These are phyloP conservation scores for Meloe dianella DNA, from an alignment of 2,888 invertebrate species.

Conservation along the genomic window DNA sequence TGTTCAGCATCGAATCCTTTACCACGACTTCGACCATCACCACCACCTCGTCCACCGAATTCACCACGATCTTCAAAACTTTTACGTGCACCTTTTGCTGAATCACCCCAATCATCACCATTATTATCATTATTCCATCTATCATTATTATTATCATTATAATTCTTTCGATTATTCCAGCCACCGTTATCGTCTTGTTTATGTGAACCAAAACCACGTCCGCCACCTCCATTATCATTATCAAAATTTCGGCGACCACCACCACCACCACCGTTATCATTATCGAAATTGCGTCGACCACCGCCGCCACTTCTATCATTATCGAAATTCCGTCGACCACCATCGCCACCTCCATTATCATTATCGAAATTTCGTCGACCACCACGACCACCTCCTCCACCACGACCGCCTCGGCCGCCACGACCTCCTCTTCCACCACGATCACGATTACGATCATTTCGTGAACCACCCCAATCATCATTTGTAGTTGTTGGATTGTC, in stretches of 20 bases:
- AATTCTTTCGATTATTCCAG: too few species aligned
- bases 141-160: too few species aligned
- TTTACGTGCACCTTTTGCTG: conserved; percentile 28
- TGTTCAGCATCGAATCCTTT: conserved; percentile 34
- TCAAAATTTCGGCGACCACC: conserved; percentile 38
- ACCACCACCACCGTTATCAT: conserved; percentile 35
- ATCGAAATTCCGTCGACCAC: conserved; percentile 33
- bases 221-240: conserved; percentile 34
- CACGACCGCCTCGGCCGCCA: too few species aligned
- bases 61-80: conserved; percentile 42
- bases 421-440: too few species aligned
- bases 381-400: too few species aligned
- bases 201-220: conserved; percentile 18
- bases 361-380: too few species aligned
- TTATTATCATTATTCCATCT: conserved; percentile 32
- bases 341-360: conserved; percentile 22
- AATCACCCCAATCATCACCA: conserved; percentile 36
- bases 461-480: too few species aligned
- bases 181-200: conserved; percentile 33
- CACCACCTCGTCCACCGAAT: conserved; percentile 36
- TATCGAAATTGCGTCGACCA: too few species aligned
- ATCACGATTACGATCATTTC: conserved; percentile 36
- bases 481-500: background rate
- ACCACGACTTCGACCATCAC: conserved; percentile 34
- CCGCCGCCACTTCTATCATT: conserved; percentile 29